phyloP scores from a whole-genome alignment of 1,140 invertebrate genomes.

The Geopemphigus sp. region DNA sequence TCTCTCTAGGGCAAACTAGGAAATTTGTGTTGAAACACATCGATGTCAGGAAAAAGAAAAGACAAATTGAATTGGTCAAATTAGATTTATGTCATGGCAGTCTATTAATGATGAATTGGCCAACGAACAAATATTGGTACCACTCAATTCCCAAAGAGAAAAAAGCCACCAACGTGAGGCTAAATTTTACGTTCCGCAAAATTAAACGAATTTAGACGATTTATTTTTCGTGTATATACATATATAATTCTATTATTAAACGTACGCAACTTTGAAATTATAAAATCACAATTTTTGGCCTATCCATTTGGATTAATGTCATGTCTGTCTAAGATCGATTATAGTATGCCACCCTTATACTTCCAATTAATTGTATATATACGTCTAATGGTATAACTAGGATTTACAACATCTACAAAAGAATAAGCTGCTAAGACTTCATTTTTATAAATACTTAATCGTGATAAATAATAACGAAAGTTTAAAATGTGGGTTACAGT shows the following conservation, averaged over 20 bases:
- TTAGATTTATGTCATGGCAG: constrained; percentile 65
- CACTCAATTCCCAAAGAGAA: constrained; percentile 67
- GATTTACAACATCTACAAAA: too few relatives aligned
- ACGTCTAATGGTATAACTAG: too few relatives aligned
- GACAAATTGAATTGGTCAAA: constrained; percentile 60
- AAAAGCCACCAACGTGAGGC: constrained; percentile 59
- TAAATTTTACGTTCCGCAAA: constrained; percentile 71
- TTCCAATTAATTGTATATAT: too few relatives aligned
- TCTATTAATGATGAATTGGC: constrained; percentile 70
- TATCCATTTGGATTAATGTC: too few relatives aligned
- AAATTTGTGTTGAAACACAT: constrained; percentile 68
- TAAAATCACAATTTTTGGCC: too few relatives aligned
- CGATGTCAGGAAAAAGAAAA: constrained; percentile 58
- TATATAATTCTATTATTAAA: not conserved
- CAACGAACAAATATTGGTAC: constrained; percentile 71
- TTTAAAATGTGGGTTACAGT: too few relatives aligned
- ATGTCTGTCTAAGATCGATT: too few relatives aligned
- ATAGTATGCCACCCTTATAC: too few relatives aligned
- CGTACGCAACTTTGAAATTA: too few relatives aligned
- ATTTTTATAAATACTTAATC: too few relatives aligned
- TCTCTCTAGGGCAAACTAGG: constrained; percentile 66
- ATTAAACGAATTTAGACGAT: constrained; percentile 45
- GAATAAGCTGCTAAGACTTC: too few relatives aligned
- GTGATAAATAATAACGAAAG: too few relatives aligned
- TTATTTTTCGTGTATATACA: not conserved